phyloP scores from a whole-genome alignment of 92 coral and sea anemone species.

The Heteractis magnifica region DNA sequence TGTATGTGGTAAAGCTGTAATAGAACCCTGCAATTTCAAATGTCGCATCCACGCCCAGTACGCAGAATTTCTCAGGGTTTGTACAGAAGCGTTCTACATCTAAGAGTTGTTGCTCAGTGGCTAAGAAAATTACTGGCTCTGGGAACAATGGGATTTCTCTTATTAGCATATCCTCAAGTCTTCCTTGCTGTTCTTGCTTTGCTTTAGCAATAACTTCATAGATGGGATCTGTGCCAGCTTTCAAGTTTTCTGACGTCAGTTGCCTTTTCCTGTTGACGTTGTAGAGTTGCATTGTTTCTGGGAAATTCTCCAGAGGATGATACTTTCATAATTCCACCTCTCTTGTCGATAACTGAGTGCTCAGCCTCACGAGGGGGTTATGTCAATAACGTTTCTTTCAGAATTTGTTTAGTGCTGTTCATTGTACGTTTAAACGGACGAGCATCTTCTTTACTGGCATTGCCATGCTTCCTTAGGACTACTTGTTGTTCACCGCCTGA shows the following conservation, averaged over 20 bases:
- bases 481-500: slow-evolving; percentile 54
- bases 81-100: slow-evolving; percentile 56
- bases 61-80: slow-evolving; percentile 41
- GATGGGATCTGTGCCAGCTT: slow-evolving; percentile 42
- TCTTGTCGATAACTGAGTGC: slow-evolving; percentile 41
- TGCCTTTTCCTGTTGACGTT: slow-evolving; percentile 22
- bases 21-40: slow-evolving; percentile 38
- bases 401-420: slow-evolving; percentile 43
- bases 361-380: slow-evolving; percentile 39
- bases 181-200: slow-evolving; percentile 37
- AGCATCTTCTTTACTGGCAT: slow-evolving; percentile 11
- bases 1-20: slow-evolving; percentile 36
- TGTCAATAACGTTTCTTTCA: slow-evolving; percentile 31
- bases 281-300: slow-evolving; percentile 42
- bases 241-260: too few relatives aligned
- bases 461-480: slow-evolving; percentile 42
- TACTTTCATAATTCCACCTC: slow-evolving; percentile 45
- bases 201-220: slow-evolving; percentile 40
- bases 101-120: slow-evolving; percentile 50
- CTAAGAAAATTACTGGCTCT: slow-evolving; percentile 52
- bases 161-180: slow-evolving; percentile 31
- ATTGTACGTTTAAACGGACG: slow-evolving; percentile 40
- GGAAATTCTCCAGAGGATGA: slow-evolving; percentile 49
- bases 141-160: slow-evolving; percentile 52
- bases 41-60: slow-evolving; percentile 59